Evolutionary conservation across 23 tunicate species (phyloP), one percentile per base, ranked within the genome.

Genomic region (Trididemnum clinides): DNA sequence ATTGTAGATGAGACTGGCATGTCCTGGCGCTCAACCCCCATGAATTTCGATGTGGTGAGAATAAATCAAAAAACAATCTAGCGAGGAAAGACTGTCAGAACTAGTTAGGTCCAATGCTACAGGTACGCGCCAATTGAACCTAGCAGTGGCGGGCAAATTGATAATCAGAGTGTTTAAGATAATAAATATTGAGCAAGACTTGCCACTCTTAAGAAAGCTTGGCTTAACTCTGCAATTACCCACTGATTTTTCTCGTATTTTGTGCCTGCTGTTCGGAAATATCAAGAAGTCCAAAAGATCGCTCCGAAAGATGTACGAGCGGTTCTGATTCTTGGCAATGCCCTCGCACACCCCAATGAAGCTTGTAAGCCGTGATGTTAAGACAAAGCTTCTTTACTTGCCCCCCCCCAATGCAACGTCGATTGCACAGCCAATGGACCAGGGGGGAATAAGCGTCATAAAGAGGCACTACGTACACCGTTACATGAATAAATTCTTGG

Each of bases 201-300:
- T 62, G 69, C 21, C 69, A 62, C 26, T 62, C 69, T 21, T 21
- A 4, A 21, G 21, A 6, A 44, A 44, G 15, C 12, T 44, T 10
- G 54, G 54, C 15, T 44, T 15, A 44, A 44, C 54, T 44, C 54
- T 12, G 22, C 21, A 62, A 4, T 62, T 62, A 62, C 26, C 4
- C 26, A 62, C 69, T 62, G 69, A 21, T 62, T 12, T 62, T 15
- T 62, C 27, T 19, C 27, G 22, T 62, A 12, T 62, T 62, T 69
- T 69, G 76, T 69, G 76, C 76, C 37, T 69, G 76, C 37, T 10
- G 76, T 69, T 69, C 37, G 76, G 38, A 69, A 69, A 69, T 32
- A 69, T 69, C n/a, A 30, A 69, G 76, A 69, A 69, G 76, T 27
- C 10, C 70, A 10, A 62, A 62, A 62, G n/a, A 62, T 62, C n/a